Conservation (phyloP, 2,888 invertebrate genomes). For the Orthonevra nobilis region DNA sequence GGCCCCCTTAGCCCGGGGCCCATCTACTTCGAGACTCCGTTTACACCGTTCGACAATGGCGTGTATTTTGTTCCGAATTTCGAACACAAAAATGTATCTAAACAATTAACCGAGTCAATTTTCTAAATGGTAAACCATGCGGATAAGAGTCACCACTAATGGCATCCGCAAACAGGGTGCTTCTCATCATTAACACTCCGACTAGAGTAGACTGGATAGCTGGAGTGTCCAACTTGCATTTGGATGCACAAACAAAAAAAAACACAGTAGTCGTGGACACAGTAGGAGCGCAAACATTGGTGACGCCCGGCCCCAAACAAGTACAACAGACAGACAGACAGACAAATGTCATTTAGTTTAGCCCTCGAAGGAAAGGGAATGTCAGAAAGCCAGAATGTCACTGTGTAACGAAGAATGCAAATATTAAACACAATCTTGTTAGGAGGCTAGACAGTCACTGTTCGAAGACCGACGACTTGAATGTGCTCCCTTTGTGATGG, state of each 20-base stretch:
- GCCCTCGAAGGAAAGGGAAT: neutral
- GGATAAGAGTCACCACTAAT: conserved; percentile 71
- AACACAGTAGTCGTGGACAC: conserved; percentile 29
- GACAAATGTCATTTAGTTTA: conserved; percentile 2
- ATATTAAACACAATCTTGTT: conserved; percentile 63
- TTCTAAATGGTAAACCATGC: conserved; percentile 75
- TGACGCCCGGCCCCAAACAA: conserved; percentile 52
- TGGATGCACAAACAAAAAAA: conserved; percentile 38
- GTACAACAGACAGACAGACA: conserved; percentile 37
- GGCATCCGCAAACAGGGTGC: conserved; percentile 55
- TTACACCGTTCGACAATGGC: conserved; percentile 60
- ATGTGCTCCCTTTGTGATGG: conserved; percentile 67
- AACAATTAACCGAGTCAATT: conserved; percentile 73
- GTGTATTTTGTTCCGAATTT: conserved; percentile 55
- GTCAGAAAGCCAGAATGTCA: conserved; percentile 39
- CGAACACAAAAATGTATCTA: conserved; percentile 64
- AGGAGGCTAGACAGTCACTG: too few relatives aligned
- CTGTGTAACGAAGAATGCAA: conserved; percentile 44
- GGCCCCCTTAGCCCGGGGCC: neutral
- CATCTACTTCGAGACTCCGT: conserved; percentile 2
- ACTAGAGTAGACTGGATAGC: neutral
- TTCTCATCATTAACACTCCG: conserved; percentile 55
- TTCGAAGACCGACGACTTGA: conserved; percentile 7
- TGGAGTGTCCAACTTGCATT: neutral
- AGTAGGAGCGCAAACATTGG: conserved; percentile 30